Conservation (phyloP, 2,113 vertebrate species). For the Pycnonotus jocosus region DNA sequence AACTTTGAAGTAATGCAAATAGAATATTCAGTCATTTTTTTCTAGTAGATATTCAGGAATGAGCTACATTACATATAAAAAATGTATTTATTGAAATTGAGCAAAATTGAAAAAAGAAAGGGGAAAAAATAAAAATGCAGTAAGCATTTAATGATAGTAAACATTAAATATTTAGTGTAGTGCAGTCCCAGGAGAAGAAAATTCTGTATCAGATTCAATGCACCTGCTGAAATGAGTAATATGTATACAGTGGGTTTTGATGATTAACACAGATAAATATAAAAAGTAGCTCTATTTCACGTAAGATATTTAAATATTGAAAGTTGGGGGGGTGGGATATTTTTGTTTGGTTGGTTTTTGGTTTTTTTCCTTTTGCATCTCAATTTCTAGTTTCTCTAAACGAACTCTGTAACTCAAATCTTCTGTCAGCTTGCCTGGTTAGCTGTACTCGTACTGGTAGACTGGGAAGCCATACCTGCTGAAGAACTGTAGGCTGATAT, state of each 20-base stretch:
- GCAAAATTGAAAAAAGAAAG: background rate
- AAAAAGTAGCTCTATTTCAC: background rate
- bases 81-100: background rate
- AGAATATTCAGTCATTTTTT: background rate
- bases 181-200: background rate
- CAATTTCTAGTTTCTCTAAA: background rate
- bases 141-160: background rate
- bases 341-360: background rate
- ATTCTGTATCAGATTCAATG: background rate
- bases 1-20: background rate
- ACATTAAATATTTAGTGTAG: background rate
- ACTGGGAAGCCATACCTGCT: background rate
- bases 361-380: background rate
- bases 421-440: background rate
- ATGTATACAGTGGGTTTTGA: background rate
- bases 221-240: background rate
- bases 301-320: background rate
- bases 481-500: background rate
- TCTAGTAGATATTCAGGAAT: background rate
- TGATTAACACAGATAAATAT: background rate
- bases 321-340: fast-evolving
- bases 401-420: background rate
- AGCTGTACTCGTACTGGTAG: background rate
- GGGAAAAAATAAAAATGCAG: background rate
- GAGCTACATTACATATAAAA: background rate